These are phyloP conservation scores for Cygnus olor DNA, from an alignment of 2,797 vertebrate species.

Conservation along the genomic window DNA sequence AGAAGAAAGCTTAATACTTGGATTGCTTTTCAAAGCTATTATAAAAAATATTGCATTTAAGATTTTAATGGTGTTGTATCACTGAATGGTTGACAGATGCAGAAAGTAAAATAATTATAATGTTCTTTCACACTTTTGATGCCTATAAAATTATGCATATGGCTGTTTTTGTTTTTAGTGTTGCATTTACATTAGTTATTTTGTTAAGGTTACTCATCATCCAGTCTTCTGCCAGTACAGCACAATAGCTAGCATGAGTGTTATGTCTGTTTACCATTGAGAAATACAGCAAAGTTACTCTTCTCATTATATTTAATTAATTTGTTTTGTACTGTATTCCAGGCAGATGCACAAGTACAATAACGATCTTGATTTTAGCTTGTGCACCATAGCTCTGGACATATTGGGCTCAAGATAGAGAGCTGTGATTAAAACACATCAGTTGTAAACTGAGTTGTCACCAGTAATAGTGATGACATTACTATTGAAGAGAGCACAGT, in stretches of 20 bases:
- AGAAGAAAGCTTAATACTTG: background rate
- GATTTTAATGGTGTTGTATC: background rate
- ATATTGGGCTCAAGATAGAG: background rate
- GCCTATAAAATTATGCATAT: background rate
- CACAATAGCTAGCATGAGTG: background rate
- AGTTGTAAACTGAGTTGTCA: slow-evolving; percentile 13
- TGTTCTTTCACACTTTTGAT: background rate
- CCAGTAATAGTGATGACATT: background rate
- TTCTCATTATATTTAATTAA: slow-evolving; percentile 15
- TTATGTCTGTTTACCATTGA: background rate
- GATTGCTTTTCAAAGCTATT: background rate
- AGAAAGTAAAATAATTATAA: background rate
- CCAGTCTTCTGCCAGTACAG: background rate
- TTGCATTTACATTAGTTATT: background rate
- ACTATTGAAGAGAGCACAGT: background rate
- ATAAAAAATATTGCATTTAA: background rate
- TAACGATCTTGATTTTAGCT: slow-evolving; percentile 10
- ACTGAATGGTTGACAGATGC: background rate
- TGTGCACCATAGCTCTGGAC: background rate
- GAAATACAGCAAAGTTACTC: background rate
- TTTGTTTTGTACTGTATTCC: background rate
- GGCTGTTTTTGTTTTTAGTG: background rate
- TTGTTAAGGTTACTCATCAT: background rate
- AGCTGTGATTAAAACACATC: slow-evolving; percentile 37
- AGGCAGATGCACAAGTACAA: background rate